A percentile compares a stretch with the other conserved stretches of the same genome.
Evolutionary conservation across 2,113 vertebrate genomes (phyloP).

Genomic region (Rafetus swinhoei): DNA sequence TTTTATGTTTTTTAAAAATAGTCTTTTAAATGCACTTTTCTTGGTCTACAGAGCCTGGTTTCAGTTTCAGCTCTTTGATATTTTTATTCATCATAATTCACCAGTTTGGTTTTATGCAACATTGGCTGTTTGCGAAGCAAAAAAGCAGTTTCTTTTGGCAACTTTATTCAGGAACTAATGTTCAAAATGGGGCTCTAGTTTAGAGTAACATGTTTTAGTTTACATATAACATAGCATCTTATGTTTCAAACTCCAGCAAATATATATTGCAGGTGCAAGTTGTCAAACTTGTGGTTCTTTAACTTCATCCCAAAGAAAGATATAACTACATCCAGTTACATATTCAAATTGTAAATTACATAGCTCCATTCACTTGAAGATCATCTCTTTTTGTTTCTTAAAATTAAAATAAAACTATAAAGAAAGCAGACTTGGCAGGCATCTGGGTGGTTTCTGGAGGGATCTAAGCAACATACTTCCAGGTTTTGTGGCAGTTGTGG

Average conservation of each 20-base stretch:
- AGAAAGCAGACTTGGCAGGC: constrained; percentile 55
- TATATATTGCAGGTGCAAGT: constrained; percentile 57
- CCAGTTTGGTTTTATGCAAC: constrained; percentile 62
- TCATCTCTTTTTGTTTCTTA: constrained; percentile 49
- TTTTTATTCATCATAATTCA: constrained; percentile 68
- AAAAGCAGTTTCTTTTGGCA: constrained; percentile 68
- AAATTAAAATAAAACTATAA: constrained; percentile 58
- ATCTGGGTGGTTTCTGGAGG: constrained; percentile 53
- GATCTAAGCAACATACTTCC: constrained; percentile 29
- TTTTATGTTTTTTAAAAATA: constrained; percentile 40
- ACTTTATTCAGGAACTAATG: constrained; percentile 15
- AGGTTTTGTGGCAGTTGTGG: constrained; percentile 52
- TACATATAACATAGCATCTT: constrained; percentile 38
- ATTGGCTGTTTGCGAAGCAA: constrained; percentile 55
- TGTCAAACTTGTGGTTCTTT: constrained; percentile 51
- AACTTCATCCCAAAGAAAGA: constrained; percentile 35
- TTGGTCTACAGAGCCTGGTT: constrained; percentile 41
- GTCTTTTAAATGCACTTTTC: constrained; percentile 45
- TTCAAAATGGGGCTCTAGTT: constrained; percentile 46
- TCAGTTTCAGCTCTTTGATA: constrained; percentile 49
- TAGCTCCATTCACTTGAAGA: not conserved
- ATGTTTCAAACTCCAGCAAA: constrained; percentile 45
- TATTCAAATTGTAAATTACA: constrained; percentile 62
- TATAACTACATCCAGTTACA: constrained; percentile 20
- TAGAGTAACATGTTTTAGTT: constrained; percentile 19